Evolutionary conservation across 2,113 vertebrate genomes (phyloP).

Genomic region (Talpa occidentalis): DNA sequence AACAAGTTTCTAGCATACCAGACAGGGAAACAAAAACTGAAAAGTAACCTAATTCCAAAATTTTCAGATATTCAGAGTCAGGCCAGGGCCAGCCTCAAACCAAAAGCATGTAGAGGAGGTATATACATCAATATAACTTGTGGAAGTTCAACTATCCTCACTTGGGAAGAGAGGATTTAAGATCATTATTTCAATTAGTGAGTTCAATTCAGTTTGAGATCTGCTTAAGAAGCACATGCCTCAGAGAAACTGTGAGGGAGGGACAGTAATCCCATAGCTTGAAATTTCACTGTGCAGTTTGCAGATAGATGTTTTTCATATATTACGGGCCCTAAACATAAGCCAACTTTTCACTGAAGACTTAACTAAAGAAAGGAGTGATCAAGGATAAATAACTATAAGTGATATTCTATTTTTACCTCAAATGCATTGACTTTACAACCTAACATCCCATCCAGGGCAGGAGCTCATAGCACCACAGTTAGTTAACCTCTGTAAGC

Average conservation of each 20-base stretch:
- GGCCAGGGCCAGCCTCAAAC: background rate
- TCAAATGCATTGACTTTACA: background rate
- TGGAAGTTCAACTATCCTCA: background rate
- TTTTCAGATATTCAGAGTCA: background rate
- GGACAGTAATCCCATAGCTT: background rate
- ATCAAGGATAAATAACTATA: background rate
- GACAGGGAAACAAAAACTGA: background rate
- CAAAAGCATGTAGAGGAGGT: background rate
- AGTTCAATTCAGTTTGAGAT: background rate
- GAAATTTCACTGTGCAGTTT: background rate
- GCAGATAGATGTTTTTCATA: background rate
- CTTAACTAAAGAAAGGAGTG: background rate
- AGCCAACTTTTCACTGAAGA: background rate
- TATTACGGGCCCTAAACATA: background rate
- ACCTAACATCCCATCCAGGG: background rate
- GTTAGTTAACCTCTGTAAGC: background rate
- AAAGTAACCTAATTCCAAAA: background rate
- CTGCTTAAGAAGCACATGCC: background rate
- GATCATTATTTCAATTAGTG: background rate
- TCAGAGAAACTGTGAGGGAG: background rate
- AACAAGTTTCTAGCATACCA: background rate
- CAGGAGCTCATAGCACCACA: background rate
- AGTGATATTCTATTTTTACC: slow-evolving; percentile 7
- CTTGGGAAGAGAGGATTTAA: background rate
- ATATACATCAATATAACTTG: background rate